A percentile compares a stretch with the other conserved stretches of the same genome.
These are phyloP conservation scores for Physella acuta DNA, from an alignment of 1,140 invertebrate species.

Conservation along the genomic window DNA sequence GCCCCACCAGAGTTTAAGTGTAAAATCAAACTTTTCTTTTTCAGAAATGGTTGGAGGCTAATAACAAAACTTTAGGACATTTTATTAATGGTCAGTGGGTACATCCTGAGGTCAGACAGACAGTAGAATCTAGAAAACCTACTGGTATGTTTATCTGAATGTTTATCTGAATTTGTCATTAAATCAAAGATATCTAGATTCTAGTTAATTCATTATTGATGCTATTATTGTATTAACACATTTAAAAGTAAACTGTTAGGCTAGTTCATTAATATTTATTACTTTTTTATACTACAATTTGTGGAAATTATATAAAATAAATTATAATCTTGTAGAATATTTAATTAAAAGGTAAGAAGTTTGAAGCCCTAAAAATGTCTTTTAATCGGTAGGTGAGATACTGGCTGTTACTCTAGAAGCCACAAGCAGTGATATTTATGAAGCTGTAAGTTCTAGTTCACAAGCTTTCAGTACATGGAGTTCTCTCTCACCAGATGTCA, in stretches of 20 bases:
- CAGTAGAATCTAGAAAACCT: conserved; percentile 51
- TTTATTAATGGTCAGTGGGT: conserved; percentile 59
- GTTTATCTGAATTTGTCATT: no score
- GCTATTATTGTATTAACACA: no score
- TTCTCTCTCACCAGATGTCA: conserved; percentile 53
- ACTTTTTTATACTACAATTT: no score
- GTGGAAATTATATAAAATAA: no score
- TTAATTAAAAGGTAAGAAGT: no score
- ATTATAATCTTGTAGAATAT: no score
- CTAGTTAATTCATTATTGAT: no score
- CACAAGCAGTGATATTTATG: conserved; percentile 51
- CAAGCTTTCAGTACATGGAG: conserved; percentile 59
- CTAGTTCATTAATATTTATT: no score
- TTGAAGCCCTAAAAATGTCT: no score
- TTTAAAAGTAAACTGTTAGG: no score
- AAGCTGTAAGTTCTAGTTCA: conserved; percentile 55
- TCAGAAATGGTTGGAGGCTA: conserved; percentile 58
- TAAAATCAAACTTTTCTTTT: not conserved
- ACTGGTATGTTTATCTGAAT: conserved; percentile 48
- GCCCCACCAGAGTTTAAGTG: not conserved
- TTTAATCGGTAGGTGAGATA: conserved; percentile 52
- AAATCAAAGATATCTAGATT: no score
- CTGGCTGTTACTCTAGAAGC: conserved; percentile 52
- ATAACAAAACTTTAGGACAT: conserved; percentile 54
- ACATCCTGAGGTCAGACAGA: conserved; percentile 50